A percentile compares a stretch with the other conserved stretches of the same genome.
Evolutionary conservation across 1,140 invertebrate genomes (phyloP).

Genomic region (Drosophila elegans): DNA sequence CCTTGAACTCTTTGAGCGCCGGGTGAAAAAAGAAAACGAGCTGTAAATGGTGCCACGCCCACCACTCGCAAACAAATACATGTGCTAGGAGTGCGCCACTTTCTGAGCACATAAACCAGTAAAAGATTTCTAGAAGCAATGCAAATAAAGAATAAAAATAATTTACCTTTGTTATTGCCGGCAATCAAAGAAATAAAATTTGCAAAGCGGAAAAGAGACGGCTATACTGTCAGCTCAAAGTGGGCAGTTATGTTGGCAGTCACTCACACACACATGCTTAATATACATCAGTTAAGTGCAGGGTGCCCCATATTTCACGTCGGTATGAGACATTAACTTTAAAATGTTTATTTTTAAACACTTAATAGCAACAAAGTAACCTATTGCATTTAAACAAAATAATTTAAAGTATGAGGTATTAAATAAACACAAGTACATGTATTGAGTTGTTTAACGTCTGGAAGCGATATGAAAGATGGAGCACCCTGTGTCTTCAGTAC

Average conservation of each 20-base stretch:
- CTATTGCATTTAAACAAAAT: too few relatives aligned
- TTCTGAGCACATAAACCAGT: background rate
- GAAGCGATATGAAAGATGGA: too few relatives aligned
- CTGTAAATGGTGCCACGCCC: slow-evolving; percentile 49
- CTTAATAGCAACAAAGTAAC: too few relatives aligned
- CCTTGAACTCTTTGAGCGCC: slow-evolving; percentile 45
- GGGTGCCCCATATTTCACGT: background rate
- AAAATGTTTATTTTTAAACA: too few relatives aligned
- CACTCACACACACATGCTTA: slow-evolving; percentile 2
- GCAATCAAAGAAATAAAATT: slow-evolving; percentile 40
- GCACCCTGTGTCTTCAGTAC: background rate
- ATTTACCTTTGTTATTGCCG: slow-evolving; percentile 50
- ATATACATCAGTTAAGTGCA: slow-evolving; percentile 3
- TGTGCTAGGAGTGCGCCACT: background rate
- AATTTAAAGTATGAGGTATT: too few relatives aligned
- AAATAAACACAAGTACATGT: too few relatives aligned
- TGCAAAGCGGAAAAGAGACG: slow-evolving; percentile 28
- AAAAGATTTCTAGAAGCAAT: slow-evolving; percentile 1
- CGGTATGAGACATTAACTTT: background rate
- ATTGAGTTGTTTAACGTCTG: too few relatives aligned
- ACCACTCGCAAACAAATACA: slow-evolving; percentile 5
- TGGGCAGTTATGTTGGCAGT: slow-evolving; percentile 42
- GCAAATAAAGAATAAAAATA: background rate
- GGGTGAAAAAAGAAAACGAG: slow-evolving; percentile 12
- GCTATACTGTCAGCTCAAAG: slow-evolving; percentile 30